Conservation (phyloP, 2,888 invertebrate genomes). For the Balanococcus diminutus region DNA sequence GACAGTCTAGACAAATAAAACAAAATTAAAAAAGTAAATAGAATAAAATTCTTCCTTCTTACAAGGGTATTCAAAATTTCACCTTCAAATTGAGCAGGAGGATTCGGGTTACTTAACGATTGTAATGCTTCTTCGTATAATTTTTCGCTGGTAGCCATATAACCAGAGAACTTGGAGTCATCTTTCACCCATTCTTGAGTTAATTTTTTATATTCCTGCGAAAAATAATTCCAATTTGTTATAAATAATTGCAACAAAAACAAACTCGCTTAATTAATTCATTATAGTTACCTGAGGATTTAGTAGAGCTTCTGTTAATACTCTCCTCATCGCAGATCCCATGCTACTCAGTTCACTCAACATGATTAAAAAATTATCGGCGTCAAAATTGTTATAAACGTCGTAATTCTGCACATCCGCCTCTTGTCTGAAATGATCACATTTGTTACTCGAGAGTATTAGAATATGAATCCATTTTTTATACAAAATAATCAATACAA, state of each 20-base stretch:
- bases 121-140: slow-evolving; percentile 83
- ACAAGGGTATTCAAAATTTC: too few relatives aligned
- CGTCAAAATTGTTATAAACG: slow-evolving; percentile 64
- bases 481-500: slow-evolving; percentile 63
- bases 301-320: slow-evolving; percentile 89
- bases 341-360: slow-evolving; percentile 92
- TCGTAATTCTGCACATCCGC: neutral
- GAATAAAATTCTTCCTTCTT: neutral
- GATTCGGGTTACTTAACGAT: slow-evolving; percentile 76
- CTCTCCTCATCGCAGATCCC: slow-evolving; percentile 93
- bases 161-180: neutral
- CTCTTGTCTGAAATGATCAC: slow-evolving; percentile 70
- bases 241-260: neutral
- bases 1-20: slow-evolving; percentile 66
- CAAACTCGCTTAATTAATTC: neutral
- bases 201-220: slow-evolving; percentile 34
- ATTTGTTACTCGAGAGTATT: slow-evolving; percentile 70
- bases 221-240: neutral
- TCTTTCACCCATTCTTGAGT: slow-evolving; percentile 42
- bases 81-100: slow-evolving; percentile 70
- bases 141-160: slow-evolving; percentile 59
- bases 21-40: neutral
- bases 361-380: slow-evolving; percentile 87
- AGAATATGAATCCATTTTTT: slow-evolving; percentile 65
- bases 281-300: slow-evolving; percentile 66